Conservation (phyloP, 1,140 invertebrate species). For the Saccostrea glomerata region DNA sequence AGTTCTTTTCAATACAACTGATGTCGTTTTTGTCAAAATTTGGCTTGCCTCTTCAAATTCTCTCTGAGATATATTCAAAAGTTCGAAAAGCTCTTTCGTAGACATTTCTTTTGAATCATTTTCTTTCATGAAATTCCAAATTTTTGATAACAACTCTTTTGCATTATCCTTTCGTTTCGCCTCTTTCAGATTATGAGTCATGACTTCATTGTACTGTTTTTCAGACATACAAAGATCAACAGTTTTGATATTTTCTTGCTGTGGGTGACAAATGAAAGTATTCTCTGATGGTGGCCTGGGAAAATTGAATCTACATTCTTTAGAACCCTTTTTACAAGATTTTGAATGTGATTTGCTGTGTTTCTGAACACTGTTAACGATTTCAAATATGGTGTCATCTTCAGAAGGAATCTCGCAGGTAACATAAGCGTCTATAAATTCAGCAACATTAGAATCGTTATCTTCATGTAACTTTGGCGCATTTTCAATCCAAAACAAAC, state of each 20-base stretch:
- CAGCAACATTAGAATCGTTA: conserved; percentile 42
- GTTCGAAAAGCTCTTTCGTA: conserved; percentile 1
- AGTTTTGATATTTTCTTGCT: background rate
- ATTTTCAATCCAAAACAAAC: conserved; percentile 75
- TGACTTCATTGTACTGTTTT: conserved; percentile 5
- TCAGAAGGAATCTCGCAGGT: conserved; percentile 48
- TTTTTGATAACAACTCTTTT: background rate
- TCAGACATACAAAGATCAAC: background rate
- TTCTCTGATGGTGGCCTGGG: conserved; percentile 40
- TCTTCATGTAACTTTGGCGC: conserved; percentile 65
- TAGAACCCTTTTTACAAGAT: conserved; percentile 44
- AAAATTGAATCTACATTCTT: conserved; percentile 45
- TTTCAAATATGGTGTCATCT: conserved; percentile 41
- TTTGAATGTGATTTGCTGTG: conserved; percentile 51
- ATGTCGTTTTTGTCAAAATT: background rate
- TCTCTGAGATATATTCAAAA: background rate
- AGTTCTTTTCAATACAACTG: conserved; percentile 45
- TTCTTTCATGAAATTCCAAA: conserved; percentile 12
- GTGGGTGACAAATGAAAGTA: conserved; percentile 42
- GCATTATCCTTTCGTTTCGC: background rate
- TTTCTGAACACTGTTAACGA: conserved; percentile 45
- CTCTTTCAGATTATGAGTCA: conserved; percentile 4
- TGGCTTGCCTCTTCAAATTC: background rate
- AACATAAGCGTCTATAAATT: conserved; percentile 56
- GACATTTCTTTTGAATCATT: background rate